Evolutionary conservation across 2,888 invertebrate species (phyloP).

Genomic region (Geotrupes spiniger): DNA sequence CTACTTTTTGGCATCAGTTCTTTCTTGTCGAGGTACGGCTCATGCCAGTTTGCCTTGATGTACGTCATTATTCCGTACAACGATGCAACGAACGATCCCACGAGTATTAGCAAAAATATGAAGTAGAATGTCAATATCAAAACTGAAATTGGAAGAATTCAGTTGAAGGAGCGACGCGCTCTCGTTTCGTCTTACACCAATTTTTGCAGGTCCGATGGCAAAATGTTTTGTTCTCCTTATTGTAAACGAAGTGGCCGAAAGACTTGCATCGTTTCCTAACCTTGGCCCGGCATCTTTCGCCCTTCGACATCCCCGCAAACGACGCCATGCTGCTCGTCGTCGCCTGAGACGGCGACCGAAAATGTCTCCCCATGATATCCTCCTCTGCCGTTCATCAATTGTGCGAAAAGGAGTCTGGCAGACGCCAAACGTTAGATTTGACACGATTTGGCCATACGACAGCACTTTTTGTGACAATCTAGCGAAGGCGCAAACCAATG

Average conservation of each 20-base stretch:
- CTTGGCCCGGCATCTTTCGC: conserved; percentile 1
- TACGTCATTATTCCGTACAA: conserved; percentile 16
- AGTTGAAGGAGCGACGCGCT: not conserved
- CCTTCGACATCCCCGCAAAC: conserved; percentile 5
- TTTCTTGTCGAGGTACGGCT: conserved; percentile 10
- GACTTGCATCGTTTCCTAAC: conserved; percentile 29
- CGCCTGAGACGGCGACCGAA: conserved; percentile 16
- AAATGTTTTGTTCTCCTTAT: conserved; percentile 51
- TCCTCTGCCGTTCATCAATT: not conserved
- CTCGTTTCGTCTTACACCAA: conserved; percentile 51
- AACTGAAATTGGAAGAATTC: conserved; percentile 9
- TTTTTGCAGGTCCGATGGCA: conserved; percentile 54
- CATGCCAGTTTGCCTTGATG: not conserved
- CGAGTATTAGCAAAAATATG: conserved; percentile 19
- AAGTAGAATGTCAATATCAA: conserved; percentile 17
- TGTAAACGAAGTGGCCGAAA: conserved; percentile 46
- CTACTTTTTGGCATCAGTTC: conserved; percentile 9
- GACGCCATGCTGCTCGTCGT: conserved; percentile 14
- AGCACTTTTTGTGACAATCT: too few relatives aligned
- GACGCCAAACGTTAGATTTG: too few relatives aligned
- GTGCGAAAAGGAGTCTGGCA: not conserved
- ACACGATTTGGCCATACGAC: too few relatives aligned
- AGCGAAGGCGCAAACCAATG: too few relatives aligned
- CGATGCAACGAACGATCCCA: conserved; percentile 19
- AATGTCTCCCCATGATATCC: conserved; percentile 13